Evolutionary conservation across 2,113 vertebrate genomes (phyloP).

Genomic region (Manacus vitellinus): DNA sequence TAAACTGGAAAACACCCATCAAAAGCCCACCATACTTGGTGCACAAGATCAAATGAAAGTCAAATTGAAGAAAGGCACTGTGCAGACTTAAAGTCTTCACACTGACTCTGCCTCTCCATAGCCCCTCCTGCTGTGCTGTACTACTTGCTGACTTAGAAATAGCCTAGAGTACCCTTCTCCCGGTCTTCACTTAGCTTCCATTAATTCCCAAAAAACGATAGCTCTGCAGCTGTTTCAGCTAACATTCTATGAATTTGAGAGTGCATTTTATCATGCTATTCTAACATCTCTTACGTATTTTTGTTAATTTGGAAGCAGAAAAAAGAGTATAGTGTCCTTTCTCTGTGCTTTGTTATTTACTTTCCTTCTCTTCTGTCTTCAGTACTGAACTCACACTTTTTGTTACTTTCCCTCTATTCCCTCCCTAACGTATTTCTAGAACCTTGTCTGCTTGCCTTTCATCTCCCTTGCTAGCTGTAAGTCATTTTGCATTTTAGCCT

Average conservation of each 20-base stretch:
- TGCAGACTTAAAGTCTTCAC: neutral
- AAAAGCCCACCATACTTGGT: neutral
- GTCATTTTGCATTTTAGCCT: slow-evolving; percentile 40
- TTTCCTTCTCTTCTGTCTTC: neutral
- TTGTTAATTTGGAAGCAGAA: neutral
- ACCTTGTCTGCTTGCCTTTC: neutral
- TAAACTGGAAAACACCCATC: neutral
- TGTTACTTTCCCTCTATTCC: neutral
- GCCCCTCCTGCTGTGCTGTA: neutral
- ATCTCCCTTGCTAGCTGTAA: slow-evolving; percentile 2
- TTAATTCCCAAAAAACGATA: neutral
- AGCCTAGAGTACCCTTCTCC: neutral
- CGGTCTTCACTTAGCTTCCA: neutral
- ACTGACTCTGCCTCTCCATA: neutral
- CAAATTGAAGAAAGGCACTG: neutral
- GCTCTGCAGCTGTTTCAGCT: neutral
- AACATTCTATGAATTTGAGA: neutral
- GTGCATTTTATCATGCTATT: neutral
- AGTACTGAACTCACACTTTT: neutral
- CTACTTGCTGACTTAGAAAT: neutral
- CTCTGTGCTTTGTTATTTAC: neutral
- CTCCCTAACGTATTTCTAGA: slow-evolving; percentile 33
- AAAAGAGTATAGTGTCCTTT: neutral
- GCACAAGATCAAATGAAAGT: neutral
- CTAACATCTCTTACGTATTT: neutral